Base-by-base conservation (phyloP, 2,888 invertebrate species). In the Tipula vernalis region DNA sequence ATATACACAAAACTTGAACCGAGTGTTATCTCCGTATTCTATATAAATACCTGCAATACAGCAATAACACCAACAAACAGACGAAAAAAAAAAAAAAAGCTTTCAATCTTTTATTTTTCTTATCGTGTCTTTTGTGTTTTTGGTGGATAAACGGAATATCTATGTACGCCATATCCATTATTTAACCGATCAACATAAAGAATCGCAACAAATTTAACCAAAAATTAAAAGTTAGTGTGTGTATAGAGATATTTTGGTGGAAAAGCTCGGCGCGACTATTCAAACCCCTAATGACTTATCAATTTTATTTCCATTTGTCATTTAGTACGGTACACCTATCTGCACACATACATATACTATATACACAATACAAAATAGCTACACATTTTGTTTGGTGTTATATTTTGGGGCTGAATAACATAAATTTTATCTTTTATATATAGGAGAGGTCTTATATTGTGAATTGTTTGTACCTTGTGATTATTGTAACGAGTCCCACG, bases 391-490 rank as follows among this genome's bases (percentile, higher is more conserved):
- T 39, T 39, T 39, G 28, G 28, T 71, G 28, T 28, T 18, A 28
- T 18, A 8, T 18, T 18, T 71, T 8, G 10, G 28, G 10, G 18
- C 71, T 71, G 28, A 28, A 71, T 71, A 71, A 71, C 71, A 71
- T 71, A 71, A 71, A 71, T 71, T 10, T 71, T 71, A 71, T 71
- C 71, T 71, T 71, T 28, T 71, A 71, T 18, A 28, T 6, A 39
- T 39, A 39, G 6, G 39, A 71, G 71, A 71, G 28, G 28, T 71
- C 71, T 71, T 71, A 28, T 28, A 71, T 71, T 71, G 71, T 71
- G 71, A 71, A 71, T 71, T 71, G 71, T 71, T 71, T 71, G 71
- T 71, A 71, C 71, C 71, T 71, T 71, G 71, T 71, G 71, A 71
- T 71, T 71, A 71, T 18, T 71, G 71, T 71, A 71, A 71, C 71